Conservation (phyloP, 2,888 invertebrate species). For the Orchesellides sinensis region DNA sequence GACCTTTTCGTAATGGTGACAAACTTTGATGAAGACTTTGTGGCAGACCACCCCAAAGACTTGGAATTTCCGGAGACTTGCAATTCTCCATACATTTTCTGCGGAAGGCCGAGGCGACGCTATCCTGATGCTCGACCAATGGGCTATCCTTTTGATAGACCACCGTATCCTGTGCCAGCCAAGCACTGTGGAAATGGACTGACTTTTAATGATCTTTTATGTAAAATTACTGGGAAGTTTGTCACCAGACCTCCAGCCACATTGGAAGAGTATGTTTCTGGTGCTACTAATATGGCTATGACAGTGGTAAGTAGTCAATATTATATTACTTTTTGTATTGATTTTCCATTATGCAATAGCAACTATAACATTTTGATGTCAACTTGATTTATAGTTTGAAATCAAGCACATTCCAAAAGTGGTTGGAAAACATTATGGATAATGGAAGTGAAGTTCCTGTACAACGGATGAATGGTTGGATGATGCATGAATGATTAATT, state of each 20-base stretch:
- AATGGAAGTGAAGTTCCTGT: constrained; percentile 11
- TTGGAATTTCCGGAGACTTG: constrained; percentile 27
- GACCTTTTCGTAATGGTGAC: constrained; percentile 68
- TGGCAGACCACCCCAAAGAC: constrained; percentile 13
- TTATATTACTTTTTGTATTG: neutral
- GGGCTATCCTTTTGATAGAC: constrained; percentile 45
- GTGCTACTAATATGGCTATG: constrained; percentile 40
- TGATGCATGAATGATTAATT: no score
- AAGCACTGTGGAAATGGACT: constrained; percentile 11
- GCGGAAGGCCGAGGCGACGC: constrained; percentile 22
- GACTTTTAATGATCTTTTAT: constrained; percentile 16
- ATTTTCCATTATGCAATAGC: neutral
- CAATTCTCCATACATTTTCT: constrained; percentile 43
- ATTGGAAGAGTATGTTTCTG: constrained; percentile 41
- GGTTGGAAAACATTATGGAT: constrained; percentile 49
- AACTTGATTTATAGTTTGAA: constrained; percentile 12
- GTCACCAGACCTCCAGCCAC: constrained; percentile 31
- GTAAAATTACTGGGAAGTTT: constrained; percentile 30
- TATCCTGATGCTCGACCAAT: constrained; percentile 49
- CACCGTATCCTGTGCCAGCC: constrained; percentile 28
- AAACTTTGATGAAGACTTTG: constrained; percentile 59
- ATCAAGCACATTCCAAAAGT: constrained; percentile 59
- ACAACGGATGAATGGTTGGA: no score
- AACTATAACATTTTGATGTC: neutral
- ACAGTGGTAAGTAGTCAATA: constrained; percentile 26